Conservation (phyloP, 2,797 vertebrate species). For the Centroberyx gerrardi region DNA sequence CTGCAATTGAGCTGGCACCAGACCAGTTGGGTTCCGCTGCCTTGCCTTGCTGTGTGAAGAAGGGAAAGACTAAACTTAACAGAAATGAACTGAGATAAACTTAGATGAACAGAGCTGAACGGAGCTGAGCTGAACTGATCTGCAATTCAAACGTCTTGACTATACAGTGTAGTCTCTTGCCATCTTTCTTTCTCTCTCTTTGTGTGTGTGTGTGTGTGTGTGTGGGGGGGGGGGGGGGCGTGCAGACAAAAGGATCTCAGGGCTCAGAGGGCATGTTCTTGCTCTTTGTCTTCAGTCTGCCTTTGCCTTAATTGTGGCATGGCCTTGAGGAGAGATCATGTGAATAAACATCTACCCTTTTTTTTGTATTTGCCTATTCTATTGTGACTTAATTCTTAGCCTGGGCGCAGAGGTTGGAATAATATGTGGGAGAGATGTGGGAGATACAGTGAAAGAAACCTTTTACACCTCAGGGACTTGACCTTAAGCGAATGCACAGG, state of each 20-base stretch:
- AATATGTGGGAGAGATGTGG: slow-evolving; percentile 2
- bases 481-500: not conserved
- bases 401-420: slow-evolving; percentile 1
- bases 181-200: not conserved
- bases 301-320: slow-evolving; percentile 32
- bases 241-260: slow-evolving; percentile 13
- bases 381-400: not conserved
- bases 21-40: not conserved
- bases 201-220: slow-evolving; percentile 1
- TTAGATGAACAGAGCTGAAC: not conserved
- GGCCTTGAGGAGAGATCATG: slow-evolving; percentile 19
- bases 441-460: not conserved
- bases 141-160: not conserved
- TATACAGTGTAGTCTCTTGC: not conserved
- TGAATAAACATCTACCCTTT: slow-evolving; percentile 12
- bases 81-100: not conserved
- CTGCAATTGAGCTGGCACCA: not conserved
- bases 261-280: not conserved
- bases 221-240: not conserved
- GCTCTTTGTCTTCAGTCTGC: slow-evolving; percentile 3
- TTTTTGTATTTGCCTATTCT: not conserved
- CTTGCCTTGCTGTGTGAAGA: not conserved
- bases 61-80: not conserved
- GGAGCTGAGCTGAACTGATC: not conserved
- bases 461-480: slow-evolving; percentile 3